Evolutionary conservation across 2,888 invertebrate species (phyloP).

Genomic region (Scaptodrosophila latifasciaeformis): DNA sequence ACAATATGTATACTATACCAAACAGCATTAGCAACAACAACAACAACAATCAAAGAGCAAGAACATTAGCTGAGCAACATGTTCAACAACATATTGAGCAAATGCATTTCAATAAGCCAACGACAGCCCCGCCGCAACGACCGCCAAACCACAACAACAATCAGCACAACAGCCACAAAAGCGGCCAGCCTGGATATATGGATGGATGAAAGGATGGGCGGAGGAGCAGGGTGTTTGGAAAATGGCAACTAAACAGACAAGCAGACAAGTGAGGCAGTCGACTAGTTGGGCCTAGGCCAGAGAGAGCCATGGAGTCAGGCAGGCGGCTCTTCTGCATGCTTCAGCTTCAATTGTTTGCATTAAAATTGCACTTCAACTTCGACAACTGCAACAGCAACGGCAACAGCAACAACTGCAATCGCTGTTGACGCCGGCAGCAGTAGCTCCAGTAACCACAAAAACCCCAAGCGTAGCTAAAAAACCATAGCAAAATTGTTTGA

Average conservation of each 20-base stretch:
- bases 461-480: conserved; percentile 52
- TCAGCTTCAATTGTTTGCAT: conserved; percentile 65
- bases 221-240: not conserved
- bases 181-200: too few species aligned
- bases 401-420: conserved; percentile 25
- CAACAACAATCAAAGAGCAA: conserved; percentile 9
- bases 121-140: conserved; percentile 35
- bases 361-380: conserved; percentile 63
- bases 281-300: too few species aligned
- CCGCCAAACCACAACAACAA: conserved; percentile 32
- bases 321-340: conserved; percentile 34
- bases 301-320: too few species aligned
- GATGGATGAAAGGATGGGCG: not conserved
- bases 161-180: conserved; percentile 46
- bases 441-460: conserved; percentile 18
- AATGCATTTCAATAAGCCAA: conserved; percentile 65
- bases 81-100: conserved; percentile 64
- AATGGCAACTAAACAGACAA: not conserved
- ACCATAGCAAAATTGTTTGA: conserved; percentile 53
- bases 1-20: not conserved
- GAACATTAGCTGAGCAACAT: conserved; percentile 40
- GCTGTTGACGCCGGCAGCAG: conserved; percentile 22
- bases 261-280: too few species aligned
- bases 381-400: conserved; percentile 51
- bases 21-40: conserved; percentile 41